Evolutionary conservation across 2,113 vertebrate species (phyloP).

Genomic region (Ciconia boyciana): DNA sequence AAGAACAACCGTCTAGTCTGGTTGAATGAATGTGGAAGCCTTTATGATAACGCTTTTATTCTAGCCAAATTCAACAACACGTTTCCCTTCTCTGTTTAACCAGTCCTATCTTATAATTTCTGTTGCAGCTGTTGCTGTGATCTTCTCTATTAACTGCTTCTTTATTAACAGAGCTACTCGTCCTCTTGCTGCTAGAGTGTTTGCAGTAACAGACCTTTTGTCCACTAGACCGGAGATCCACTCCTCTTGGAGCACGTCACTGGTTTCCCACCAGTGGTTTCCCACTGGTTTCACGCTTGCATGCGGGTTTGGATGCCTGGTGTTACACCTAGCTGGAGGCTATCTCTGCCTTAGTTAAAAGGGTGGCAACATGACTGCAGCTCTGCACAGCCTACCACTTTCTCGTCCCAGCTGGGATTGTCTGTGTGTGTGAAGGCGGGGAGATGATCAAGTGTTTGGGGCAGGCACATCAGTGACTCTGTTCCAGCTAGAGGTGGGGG

Average conservation of each 20-base stretch:
- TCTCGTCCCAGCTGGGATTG: neutral
- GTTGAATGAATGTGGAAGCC: neutral
- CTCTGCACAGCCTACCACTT: neutral
- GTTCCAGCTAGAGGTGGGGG: neutral
- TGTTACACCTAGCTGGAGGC: neutral
- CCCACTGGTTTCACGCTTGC: neutral
- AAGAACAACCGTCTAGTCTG: neutral
- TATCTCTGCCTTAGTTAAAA: neutral
- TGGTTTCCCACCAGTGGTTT: neutral
- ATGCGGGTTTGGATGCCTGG: neutral
- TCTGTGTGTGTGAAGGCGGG: too few species aligned
- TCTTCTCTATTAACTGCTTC: neutral
- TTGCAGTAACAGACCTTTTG: neutral
- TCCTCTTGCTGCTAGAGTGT: neutral
- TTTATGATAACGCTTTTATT: neutral
- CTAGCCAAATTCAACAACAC: neutral
- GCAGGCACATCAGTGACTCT: neutral
- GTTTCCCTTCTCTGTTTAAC: neutral
- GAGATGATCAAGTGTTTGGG: neutral
- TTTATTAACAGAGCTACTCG: neutral
- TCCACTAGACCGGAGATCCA: rapidly evolving
- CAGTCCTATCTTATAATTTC: neutral
- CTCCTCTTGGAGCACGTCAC: neutral
- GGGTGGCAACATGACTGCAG: neutral
- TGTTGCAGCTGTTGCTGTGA: neutral